Evolutionary conservation across 2,888 invertebrate genomes (phyloP), one percentile per base, ranked within the genome.

Genomic region (Dynastes maya): DNA sequence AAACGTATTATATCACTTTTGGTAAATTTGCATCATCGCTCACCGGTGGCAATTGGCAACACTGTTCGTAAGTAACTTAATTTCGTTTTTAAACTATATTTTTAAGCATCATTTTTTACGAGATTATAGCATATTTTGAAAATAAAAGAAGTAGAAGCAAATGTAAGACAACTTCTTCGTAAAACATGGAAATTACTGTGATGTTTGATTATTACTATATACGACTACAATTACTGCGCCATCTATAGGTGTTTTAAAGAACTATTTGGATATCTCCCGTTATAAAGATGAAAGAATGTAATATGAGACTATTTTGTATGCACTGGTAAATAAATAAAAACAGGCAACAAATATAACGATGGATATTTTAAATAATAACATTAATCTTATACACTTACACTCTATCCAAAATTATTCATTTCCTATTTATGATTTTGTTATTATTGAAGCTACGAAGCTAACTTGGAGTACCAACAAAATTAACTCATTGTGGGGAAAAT

Each of bases 151-250:
- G 27, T 68, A 11, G 2, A 11, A 9, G 5, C 2, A 63, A 13
- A 9, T 22, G 22, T 22, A 22, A 22, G 22, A 27, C 5, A 49
- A 68, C 1, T 49, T 3, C 22, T 22, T 22, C 16, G 8, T 22
- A 29, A 29, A 51, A 51, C 22, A 58, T 53, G n/a, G 32, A 51
- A 68, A 51, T 51, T 68, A 51, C 68, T 68, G 68, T 68, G 68
- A 68, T 68, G 51, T 68, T 49, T 51, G 16, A 65, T 68, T 51
- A 51, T 11, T 49, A 29, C 13, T 51, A 27, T 27, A 29, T 61
- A 61, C 22, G 22, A 22, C 32, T 61, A 27, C 13, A 11, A 55
- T 6, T 5, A 58, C 2, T 22, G 55, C 55, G 22, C 55, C 55
- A 16, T 58, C 8, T 58, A n/a, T 58, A 22, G 55, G 55, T 9